Evolutionary conservation across 2,888 invertebrate genomes (phyloP), one percentile per base, ranked within the genome.

Genomic region (Amphipoea lucens): DNA sequence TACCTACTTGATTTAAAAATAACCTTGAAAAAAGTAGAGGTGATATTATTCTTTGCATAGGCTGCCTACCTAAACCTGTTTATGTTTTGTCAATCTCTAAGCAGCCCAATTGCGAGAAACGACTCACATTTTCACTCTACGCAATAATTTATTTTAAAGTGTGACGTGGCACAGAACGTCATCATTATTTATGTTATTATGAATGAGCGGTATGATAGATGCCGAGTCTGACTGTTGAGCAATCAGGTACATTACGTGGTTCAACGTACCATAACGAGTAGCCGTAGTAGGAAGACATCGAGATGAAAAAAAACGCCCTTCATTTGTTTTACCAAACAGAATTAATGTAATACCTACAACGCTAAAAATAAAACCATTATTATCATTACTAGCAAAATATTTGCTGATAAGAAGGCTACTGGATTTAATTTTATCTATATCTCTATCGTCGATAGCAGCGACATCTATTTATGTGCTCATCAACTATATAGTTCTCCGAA

Each of bases 101-200:
- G 1, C 23, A 57, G 42, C 11, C 20, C n/a, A 40, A 7, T 36
- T 36, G 60, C 17, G 20, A 70, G 51, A 79, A 66, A 60, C 20
- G 4, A 60, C 57, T 73, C 29, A 79, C 23, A 77, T 40, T 72
- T 63, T 36, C 12, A 42, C 23, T 67, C 36, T n/a, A 74, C 70
- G 73, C 14, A 84, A 84, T 66, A 54, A 45, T 76, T 87, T 84
- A 87, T 87, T 84, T 85, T 62, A 62, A 71, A 57, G 20, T 4
- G 57, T 85, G 87, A 76, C 76, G 81, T 84, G n/a, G 40, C 36
- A 9, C 1, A 5, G 12, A 7, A 62, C 80, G 76, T 84, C 80
- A 79, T 74, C 48, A 68, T 80, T 76, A 85, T 87, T 87, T 72
- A 68, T 72, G 20, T 63, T 78, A 40, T 45, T 72, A 72, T 76